These are phyloP conservation scores for Marcusenius ussheri DNA, from an alignment of 2,113 vertebrate species.

Conservation along the genomic window DNA sequence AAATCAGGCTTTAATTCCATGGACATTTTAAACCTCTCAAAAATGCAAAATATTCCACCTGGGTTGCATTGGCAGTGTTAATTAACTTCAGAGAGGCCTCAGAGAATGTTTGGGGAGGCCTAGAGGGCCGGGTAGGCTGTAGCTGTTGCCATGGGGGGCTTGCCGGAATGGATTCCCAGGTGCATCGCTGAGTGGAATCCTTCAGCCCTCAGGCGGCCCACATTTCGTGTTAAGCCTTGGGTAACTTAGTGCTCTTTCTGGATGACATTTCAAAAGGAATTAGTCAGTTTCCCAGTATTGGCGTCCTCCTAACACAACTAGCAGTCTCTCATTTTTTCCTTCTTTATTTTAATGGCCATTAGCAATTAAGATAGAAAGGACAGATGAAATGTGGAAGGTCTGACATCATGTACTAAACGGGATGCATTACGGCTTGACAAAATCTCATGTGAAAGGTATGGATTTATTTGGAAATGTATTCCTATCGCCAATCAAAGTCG, in stretches of 20 bases:
- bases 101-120: background rate
- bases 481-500: background rate
- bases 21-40: background rate
- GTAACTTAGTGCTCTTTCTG: background rate
- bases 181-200: background rate
- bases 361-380: background rate
- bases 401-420: background rate
- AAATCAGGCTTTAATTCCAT: background rate
- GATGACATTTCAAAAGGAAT: background rate
- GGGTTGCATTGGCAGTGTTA: background rate
- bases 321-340: background rate
- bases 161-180: background rate
- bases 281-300: background rate
- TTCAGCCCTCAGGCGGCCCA: background rate
- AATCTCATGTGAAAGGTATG: background rate
- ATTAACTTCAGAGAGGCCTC: background rate
- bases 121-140: slow-evolving; percentile 15
- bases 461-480: background rate
- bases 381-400: background rate
- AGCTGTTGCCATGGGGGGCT: background rate
- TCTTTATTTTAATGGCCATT: background rate
- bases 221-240: background rate
- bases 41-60: slow-evolving; percentile 1
- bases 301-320: background rate
- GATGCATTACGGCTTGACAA: background rate